These are phyloP conservation scores for Gambelia wislizenii DNA, from an alignment of 2,797 vertebrate genomes.

Conservation along the genomic window DNA sequence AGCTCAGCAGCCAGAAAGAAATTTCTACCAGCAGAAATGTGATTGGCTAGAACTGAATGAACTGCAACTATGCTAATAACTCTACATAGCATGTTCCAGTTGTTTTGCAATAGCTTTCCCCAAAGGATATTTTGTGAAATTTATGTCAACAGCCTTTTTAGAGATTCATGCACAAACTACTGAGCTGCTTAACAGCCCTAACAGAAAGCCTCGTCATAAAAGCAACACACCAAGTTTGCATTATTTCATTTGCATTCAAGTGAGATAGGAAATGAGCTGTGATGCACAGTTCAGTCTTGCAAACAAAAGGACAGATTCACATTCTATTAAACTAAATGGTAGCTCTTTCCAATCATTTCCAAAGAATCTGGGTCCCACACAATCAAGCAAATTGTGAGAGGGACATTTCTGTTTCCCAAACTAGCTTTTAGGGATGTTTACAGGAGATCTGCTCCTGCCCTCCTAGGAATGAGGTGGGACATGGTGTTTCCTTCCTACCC, in stretches of 20 bases:
- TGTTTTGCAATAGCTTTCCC: fast-evolving
- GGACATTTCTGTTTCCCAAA: not conserved
- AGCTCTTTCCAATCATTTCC: not conserved
- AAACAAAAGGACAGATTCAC: not conserved
- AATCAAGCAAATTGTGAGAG: not conserved
- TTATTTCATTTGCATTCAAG: constrained; percentile 19
- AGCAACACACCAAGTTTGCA: not conserved
- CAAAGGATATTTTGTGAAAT: constrained; percentile 36
- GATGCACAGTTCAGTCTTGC: not conserved
- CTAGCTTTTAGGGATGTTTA: not conserved
- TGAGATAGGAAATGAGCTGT: not conserved
- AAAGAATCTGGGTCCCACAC: not conserved
- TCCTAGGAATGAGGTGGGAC: constrained; percentile 9
- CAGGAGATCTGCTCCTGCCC: constrained; percentile 19
- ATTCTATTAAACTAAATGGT: not conserved
- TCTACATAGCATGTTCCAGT: no score
- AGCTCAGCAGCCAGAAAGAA: not conserved
- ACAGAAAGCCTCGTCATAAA: constrained; percentile 8
- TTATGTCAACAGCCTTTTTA: constrained; percentile 20
- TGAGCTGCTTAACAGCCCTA: not conserved
- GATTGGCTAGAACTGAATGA: not conserved
- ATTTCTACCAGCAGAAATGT: not conserved
- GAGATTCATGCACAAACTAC: constrained; percentile 9
- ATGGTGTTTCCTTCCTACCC: constrained; percentile 14
- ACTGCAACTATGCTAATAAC: not conserved